Percentiles rank a stretch among this genome's conserved stretches.
Evolutionary conservation across 2,113 vertebrate genomes (phyloP).

Genomic region (Elanoides forficatus): DNA sequence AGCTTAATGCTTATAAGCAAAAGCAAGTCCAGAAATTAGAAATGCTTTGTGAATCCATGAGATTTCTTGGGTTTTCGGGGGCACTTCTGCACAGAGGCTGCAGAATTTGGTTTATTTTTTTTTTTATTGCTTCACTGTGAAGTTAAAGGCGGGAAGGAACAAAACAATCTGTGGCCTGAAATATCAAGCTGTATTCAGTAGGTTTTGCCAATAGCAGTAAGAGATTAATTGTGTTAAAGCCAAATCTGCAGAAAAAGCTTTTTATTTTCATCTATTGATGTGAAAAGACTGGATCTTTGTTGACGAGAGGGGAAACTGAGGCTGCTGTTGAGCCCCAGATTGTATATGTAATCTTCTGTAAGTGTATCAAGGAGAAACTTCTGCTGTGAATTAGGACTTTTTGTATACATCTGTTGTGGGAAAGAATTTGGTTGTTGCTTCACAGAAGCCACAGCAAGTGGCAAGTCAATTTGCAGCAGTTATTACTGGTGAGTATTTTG

Average conservation of each 20-base stretch:
- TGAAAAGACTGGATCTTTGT: constrained; percentile 32
- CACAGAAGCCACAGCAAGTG: not conserved
- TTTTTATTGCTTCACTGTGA: not conserved
- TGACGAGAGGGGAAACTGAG: constrained; percentile 35
- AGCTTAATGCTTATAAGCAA: not conserved
- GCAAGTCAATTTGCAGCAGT: not conserved
- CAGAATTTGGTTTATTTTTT: not conserved
- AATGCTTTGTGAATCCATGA: not conserved
- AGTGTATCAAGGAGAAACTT: not conserved
- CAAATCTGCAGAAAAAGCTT: constrained; percentile 29
- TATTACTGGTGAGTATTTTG: not conserved
- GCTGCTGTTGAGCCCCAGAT: constrained; percentile 13
- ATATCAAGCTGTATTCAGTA: constrained; percentile 36
- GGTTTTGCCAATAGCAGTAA: constrained; percentile 10
- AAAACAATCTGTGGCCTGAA: constrained; percentile 45
- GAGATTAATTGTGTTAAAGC: constrained; percentile 20
- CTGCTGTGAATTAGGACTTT: not conserved
- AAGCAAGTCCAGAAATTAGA: not conserved
- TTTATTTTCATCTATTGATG: not conserved
- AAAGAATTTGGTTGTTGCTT: not conserved
- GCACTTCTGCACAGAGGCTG: not conserved
- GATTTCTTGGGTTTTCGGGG: not conserved
- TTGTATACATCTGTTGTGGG: not conserved
- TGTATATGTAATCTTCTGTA: not conserved
- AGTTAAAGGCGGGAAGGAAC: constrained; percentile 27